phyloP scores from a whole-genome alignment of 2,888 invertebrate species.

The Atethmia centrago region DNA sequence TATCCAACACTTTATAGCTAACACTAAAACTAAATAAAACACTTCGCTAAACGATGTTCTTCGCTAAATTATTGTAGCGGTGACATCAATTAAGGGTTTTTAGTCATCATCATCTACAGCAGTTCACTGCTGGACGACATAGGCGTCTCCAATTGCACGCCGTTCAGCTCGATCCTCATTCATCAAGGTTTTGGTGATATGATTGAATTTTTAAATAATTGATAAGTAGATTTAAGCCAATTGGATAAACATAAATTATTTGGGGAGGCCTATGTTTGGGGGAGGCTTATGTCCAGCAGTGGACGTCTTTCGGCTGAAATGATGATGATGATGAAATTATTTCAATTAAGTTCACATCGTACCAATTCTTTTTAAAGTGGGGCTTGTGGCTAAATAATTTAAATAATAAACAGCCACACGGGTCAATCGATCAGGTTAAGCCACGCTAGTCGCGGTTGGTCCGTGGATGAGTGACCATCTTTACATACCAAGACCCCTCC shows the following conservation, averaged over 20 bases:
- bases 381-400: too few relatives aligned
- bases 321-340: too few relatives aligned
- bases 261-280: too few relatives aligned
- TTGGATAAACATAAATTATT: not conserved
- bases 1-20: slow-evolving; percentile 26
- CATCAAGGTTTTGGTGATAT: not conserved
- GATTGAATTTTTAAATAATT: not conserved
- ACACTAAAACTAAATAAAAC: slow-evolving; percentile 36
- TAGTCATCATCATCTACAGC: not conserved
- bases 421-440: too few relatives aligned
- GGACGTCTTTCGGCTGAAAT: too few relatives aligned
- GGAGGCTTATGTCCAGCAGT: too few relatives aligned
- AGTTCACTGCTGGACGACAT: not conserved
- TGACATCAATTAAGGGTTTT: not conserved
- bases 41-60: slow-evolving; percentile 13
- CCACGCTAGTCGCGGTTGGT: too few relatives aligned
- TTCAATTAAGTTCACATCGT: not conserved
- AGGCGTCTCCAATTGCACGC: not conserved
- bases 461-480: too few relatives aligned
- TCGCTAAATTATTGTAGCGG: not conserved
- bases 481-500: too few relatives aligned
- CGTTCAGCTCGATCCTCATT: not conserved
- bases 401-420: too few relatives aligned
- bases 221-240: not conserved
- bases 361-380: too few relatives aligned